These are phyloP conservation scores for Pollenia angustigena DNA, from an alignment of 2,888 invertebrate genomes.

Conservation along the genomic window DNA sequence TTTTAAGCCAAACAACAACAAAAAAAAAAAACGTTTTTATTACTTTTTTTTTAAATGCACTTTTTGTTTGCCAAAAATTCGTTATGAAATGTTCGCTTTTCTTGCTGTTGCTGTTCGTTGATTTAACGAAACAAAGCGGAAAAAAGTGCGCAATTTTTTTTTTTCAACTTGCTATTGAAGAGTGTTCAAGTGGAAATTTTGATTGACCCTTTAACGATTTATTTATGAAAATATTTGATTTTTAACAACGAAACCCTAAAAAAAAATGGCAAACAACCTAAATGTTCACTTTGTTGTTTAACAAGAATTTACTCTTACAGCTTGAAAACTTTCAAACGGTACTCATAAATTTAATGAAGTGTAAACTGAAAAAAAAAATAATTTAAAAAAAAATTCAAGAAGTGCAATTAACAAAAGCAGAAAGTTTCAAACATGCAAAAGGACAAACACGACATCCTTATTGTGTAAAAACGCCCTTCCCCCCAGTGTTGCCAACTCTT, in stretches of 20 bases:
- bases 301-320: slow-evolving; percentile 41
- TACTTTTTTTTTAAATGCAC: slow-evolving; percentile 42
- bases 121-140: background rate
- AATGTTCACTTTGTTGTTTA: slow-evolving; percentile 63
- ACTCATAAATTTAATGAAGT: slow-evolving; percentile 53
- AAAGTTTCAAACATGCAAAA: slow-evolving; percentile 27
- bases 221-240: slow-evolving; percentile 72
- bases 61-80: slow-evolving; percentile 19
- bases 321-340: slow-evolving; percentile 28
- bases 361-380: slow-evolving; percentile 25
- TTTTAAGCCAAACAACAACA: background rate
- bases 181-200: slow-evolving; percentile 69
- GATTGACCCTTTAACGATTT: slow-evolving; percentile 70
- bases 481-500: background rate
- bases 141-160: slow-evolving; percentile 54
- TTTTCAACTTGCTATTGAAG: slow-evolving; percentile 48
- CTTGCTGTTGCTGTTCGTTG: slow-evolving; percentile 42
- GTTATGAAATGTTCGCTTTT: background rate
- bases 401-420: slow-evolving; percentile 13
- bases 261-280: slow-evolving; percentile 68
- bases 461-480: no score
- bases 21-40: slow-evolving; percentile 48
- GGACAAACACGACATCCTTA: background rate
- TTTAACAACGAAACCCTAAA: slow-evolving; percentile 30
- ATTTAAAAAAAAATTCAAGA: slow-evolving; percentile 3